These are phyloP conservation scores for Melinaea menophilus DNA, from an alignment of 2,888 invertebrate species.

Conservation along the genomic window DNA sequence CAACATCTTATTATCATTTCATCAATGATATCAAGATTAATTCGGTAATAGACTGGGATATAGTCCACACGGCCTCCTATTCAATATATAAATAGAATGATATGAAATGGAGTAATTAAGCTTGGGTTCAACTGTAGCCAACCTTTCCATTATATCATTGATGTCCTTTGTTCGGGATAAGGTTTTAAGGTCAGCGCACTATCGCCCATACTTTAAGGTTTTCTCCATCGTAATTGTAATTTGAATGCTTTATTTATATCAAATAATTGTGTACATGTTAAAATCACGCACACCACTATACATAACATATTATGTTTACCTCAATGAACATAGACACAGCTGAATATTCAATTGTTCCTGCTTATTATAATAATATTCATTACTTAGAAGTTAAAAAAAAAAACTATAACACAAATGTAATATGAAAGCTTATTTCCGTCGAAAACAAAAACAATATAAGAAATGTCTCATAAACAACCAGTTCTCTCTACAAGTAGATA, in stretches of 20 bases:
- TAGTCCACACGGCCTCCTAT: constrained; percentile 9
- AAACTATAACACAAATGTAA: background rate
- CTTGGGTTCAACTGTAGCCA: constrained; percentile 10
- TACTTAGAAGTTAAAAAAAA: no score
- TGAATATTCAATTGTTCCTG: no score
- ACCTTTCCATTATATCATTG: constrained; percentile 22
- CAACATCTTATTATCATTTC: background rate
- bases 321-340: no score
- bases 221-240: background rate
- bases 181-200: background rate
- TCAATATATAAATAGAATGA: constrained; percentile 21
- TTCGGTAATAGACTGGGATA: background rate
- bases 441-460: background rate
- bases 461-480: no score
- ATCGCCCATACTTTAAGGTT: background rate
- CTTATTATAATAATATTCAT: no score
- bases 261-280: no score
- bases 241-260: no score
- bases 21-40: background rate
- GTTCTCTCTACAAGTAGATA: background rate
- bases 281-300: no score
- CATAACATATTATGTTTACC: no score
- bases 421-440: background rate
- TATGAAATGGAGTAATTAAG: constrained; percentile 19
- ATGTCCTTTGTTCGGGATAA: background rate